phyloP scores from a whole-genome alignment of 2,888 invertebrate genomes.

The Andrena haemorrhoa region DNA sequence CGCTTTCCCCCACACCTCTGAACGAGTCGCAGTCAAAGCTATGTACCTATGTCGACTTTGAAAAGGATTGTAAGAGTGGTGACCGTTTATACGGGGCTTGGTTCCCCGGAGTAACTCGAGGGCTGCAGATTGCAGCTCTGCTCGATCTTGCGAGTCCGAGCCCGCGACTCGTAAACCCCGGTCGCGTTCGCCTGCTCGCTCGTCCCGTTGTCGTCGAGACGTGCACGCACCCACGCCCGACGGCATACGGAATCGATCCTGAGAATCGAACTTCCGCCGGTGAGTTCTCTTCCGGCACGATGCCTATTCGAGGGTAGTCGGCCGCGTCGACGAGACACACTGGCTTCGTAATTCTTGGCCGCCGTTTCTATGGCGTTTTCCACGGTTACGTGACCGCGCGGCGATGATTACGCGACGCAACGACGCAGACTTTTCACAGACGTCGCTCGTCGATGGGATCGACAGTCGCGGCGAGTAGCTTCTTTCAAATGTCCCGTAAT shows the following conservation, averaged over 20 bases:
- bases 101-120: neutral
- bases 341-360: constrained; percentile 57
- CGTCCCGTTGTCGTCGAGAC: constrained; percentile 61
- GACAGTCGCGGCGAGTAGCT: constrained; percentile 14
- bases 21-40: too few species aligned
- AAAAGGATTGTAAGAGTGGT: too few species aligned
- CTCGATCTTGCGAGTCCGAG: neutral
- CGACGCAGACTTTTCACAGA: constrained; percentile 44
- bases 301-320: constrained; percentile 67
- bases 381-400: constrained; percentile 45
- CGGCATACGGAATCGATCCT: constrained; percentile 81
- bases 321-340: constrained; percentile 62
- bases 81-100: too few species aligned
- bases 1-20: too few species aligned
- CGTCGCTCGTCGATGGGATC: constrained; percentile 25
- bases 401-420: constrained; percentile 45
- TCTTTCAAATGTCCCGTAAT: constrained; percentile 39
- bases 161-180: constrained; percentile 44
- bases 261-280: constrained; percentile 81
- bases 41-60: too few species aligned
- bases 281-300: constrained; percentile 75
- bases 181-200: constrained; percentile 60
- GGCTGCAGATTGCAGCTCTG: neutral
- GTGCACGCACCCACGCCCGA: constrained; percentile 74
- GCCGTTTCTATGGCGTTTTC: constrained; percentile 48